Evolutionary conservation across 2,113 vertebrate genomes (phyloP).

Genomic region (Leiothrix lutea): DNA sequence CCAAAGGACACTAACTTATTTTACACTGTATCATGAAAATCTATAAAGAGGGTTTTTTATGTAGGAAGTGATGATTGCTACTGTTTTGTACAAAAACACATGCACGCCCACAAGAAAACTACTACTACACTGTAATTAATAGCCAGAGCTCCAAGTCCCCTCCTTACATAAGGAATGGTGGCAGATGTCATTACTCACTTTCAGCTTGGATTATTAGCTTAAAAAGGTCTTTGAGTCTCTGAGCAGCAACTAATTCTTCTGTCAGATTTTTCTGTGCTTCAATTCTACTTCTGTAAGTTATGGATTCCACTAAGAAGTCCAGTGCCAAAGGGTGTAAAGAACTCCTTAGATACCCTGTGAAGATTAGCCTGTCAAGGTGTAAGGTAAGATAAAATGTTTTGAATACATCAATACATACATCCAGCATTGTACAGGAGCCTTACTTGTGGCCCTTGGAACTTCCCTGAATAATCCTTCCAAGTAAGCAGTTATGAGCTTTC

Average conservation of each 20-base stretch:
- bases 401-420: neutral
- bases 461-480: neutral
- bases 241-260: neutral
- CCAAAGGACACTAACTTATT: neutral
- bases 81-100: neutral
- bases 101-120: neutral
- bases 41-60: neutral
- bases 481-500: neutral
- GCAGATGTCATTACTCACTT: slow-evolving; percentile 1
- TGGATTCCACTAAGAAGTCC: neutral
- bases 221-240: slow-evolving; percentile 3
- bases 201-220: slow-evolving; percentile 18
- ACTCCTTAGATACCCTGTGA: neutral
- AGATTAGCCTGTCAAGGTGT: neutral
- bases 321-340: neutral
- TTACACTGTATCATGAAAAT: neutral
- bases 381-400: neutral
- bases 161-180: neutral
- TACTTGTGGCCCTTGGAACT: neutral
- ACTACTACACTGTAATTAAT: neutral
- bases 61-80: neutral
- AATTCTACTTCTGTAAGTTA: neutral
- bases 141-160: neutral
- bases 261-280: neutral
- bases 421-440: neutral